Evolutionary conservation across 1,140 invertebrate genomes (phyloP).

Genomic region (Caerostris extrusa): DNA sequence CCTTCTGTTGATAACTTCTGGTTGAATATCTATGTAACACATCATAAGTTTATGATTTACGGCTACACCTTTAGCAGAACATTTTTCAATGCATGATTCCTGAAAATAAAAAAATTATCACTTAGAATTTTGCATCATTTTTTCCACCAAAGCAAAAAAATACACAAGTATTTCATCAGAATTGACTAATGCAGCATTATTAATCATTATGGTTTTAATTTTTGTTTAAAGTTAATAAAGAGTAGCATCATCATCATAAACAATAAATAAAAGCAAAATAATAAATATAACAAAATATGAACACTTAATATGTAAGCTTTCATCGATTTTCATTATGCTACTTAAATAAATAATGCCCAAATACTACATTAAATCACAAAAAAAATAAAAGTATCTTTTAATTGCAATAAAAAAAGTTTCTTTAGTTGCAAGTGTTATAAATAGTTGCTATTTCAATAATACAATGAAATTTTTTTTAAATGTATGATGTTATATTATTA

Average conservation of each 20-base stretch:
- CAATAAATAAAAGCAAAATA: not conserved
- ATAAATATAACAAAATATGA: not conserved
- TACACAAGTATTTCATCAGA: not conserved
- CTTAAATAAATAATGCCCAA: no score
- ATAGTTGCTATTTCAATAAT: no score
- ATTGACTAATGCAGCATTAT: not conserved
- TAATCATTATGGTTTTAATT: not conserved
- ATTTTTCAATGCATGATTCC: constrained; percentile 75
- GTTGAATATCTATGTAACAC: constrained; percentile 84
- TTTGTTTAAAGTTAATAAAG: not conserved
- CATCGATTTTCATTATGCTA: no score
- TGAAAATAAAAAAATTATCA: constrained; percentile 53
- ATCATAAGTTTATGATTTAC: constrained; percentile 84
- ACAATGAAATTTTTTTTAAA: no score
- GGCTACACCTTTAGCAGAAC: constrained; percentile 64
- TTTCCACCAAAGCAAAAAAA: not conserved
- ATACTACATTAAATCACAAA: no score
- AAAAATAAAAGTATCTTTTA: no score
- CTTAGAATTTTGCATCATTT: not conserved
- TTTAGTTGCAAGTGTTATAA: no score
- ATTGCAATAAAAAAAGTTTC: no score
- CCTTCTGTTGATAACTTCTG: constrained; percentile 82
- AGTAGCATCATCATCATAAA: not conserved
- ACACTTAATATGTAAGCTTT: no score
- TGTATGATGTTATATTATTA: no score